Evolutionary conservation across 2,888 invertebrate genomes (phyloP), one percentile per base, ranked within the genome.

Genomic region (Nomada fabriciana): DNA sequence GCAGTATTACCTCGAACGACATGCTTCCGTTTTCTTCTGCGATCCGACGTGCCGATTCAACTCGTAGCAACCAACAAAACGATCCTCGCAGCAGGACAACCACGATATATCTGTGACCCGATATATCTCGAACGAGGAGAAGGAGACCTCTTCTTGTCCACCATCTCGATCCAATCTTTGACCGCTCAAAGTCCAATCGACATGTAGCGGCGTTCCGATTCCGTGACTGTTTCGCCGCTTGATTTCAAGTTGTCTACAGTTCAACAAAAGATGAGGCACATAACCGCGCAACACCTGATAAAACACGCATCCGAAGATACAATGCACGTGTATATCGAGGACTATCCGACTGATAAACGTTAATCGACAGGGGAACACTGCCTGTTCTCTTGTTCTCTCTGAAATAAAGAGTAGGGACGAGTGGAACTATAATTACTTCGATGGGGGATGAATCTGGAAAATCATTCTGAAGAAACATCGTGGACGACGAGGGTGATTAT

Each of bases 171-270:
- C 84, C 91, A 92, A 93, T 92, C 93, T 93, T 93, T 92, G 92
- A 92, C 91, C 92, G 91, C 85, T 91, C 93, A 93, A 93, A 93
- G 93, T 93, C 93, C 93, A 91, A 88, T n/a, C 60, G 69, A 15
- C 50, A n/a, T 42, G 42, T 43, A n/a, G 23, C 15, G 5, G 57
- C 72, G n/a, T 23, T 25, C 59, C 73, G 69, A 78, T 60, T 70
- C 59, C 72, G 65, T 42, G 65, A 65, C 43, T 57, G 36, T 57
- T 71, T 42, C 18, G 3, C 18, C 59, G 10, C 2, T 42, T 60
- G 72, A 57, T 76, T 82, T 69, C 55, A 43, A 20, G 59, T 9
- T 36, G 50, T 13, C 23, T 20, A 42, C 36, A 55, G 59, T 63
- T 47, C 53, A 63, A 42, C 47, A 55, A 59, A 42, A 53, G 74